Conservation (phyloP, 2,113 vertebrate genomes). For the Chloropsis hardwickii region DNA sequence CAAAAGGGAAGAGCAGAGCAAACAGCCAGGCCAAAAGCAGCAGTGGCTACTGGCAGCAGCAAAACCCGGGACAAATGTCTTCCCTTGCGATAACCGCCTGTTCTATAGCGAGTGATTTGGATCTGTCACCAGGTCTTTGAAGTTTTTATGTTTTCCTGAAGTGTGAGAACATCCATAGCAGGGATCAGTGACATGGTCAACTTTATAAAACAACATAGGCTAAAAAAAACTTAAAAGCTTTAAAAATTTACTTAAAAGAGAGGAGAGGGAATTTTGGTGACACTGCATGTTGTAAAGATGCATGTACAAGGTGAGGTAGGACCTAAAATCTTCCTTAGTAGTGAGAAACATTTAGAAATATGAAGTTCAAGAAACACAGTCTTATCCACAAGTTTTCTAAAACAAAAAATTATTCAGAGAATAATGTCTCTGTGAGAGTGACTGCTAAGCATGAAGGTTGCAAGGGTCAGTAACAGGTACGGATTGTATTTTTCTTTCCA, state of each 20-base stretch:
- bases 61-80: rapidly evolving
- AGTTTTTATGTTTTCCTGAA: background rate
- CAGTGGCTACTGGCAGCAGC: background rate
- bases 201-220: background rate
- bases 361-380: background rate
- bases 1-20: background rate
- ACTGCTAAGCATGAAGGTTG: background rate
- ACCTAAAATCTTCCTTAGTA: background rate
- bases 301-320: background rate
- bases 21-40: background rate
- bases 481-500: background rate
- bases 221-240: background rate
- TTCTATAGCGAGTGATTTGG: background rate
- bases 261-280: background rate
- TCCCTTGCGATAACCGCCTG: rapidly evolving
- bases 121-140: background rate
- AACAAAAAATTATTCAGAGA: background rate
- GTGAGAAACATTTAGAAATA: background rate
- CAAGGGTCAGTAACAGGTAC: background rate
- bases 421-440: background rate
- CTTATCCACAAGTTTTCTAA: background rate
- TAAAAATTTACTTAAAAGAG: background rate
- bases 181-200: background rate
- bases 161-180: background rate
- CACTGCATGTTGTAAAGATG: background rate